phyloP scores from a whole-genome alignment of 37 sponge, comb jelly and placozoan genomes.

The Oscarella lobularis region DNA sequence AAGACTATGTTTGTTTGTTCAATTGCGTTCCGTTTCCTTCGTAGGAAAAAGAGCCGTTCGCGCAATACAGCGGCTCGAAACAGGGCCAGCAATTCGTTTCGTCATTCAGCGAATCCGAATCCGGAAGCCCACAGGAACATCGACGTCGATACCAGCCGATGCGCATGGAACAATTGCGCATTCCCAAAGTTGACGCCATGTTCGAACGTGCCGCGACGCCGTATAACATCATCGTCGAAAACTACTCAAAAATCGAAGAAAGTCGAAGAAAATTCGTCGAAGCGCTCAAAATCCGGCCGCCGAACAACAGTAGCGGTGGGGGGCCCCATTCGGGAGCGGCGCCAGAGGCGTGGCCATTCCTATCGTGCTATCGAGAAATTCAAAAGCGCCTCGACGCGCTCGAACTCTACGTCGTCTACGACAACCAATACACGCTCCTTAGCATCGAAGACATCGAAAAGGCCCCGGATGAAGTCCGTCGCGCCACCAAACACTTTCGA shows the following conservation, averaged over 20 bases:
- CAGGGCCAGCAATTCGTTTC: background rate
- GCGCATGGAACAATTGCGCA: background rate
- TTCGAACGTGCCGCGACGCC: slow-evolving; percentile 1
- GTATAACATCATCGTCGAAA: background rate
- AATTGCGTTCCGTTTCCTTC: background rate
- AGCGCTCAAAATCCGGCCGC: background rate
- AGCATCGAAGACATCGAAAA: background rate
- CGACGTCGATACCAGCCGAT: background rate
- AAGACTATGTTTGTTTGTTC: too few relatives aligned
- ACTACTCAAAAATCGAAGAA: background rate
- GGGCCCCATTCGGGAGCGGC: background rate
- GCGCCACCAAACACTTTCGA: background rate
- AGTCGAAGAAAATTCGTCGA: background rate
- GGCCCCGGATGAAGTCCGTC: background rate
- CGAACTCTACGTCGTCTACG: background rate
- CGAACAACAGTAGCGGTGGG: too few relatives aligned
- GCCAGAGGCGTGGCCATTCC: too few relatives aligned
- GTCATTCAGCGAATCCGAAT: background rate
- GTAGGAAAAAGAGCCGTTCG: background rate
- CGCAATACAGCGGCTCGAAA: background rate
- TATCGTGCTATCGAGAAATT: background rate
- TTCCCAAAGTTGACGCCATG: background rate
- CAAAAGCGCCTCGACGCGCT: background rate
- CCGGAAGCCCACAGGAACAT: background rate
- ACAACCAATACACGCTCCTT: background rate